phyloP scores from a whole-genome alignment of 1,140 invertebrate species.

The Drosophila chauvacae region DNA sequence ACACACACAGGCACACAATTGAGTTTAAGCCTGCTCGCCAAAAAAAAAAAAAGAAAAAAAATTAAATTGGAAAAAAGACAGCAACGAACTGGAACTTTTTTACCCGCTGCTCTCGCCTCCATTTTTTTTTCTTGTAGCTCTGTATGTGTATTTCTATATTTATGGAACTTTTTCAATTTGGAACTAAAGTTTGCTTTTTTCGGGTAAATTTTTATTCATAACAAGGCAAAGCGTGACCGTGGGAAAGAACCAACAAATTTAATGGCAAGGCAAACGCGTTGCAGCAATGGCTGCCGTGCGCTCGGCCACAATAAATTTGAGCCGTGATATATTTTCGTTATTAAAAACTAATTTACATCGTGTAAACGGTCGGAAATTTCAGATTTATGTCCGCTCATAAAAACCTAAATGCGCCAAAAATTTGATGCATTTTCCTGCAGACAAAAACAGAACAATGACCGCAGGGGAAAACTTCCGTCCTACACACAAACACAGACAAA shows the following conservation, averaged over 20 bases:
- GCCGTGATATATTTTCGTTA: slow-evolving; percentile 57
- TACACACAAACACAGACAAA: slow-evolving; percentile 11
- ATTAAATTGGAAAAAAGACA: slow-evolving; percentile 22
- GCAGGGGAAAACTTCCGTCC: slow-evolving; percentile 8
- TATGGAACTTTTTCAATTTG: slow-evolving; percentile 83
- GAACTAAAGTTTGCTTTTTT: slow-evolving; percentile 77
- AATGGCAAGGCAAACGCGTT: slow-evolving; percentile 38
- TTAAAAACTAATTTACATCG: slow-evolving; percentile 73
- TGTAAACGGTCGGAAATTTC: slow-evolving; percentile 53
- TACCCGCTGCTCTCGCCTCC: slow-evolving; percentile 31
- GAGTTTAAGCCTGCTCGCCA: slow-evolving; percentile 64
- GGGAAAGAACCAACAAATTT: slow-evolving; percentile 59
- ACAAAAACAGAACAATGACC: slow-evolving; percentile 32
- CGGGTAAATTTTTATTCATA: slow-evolving; percentile 77
- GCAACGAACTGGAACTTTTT: slow-evolving; percentile 68
- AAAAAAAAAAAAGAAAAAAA: slow-evolving; percentile 49
- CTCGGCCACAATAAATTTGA: slow-evolving; percentile 53
- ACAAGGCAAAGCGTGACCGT: slow-evolving; percentile 73
- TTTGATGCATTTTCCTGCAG: slow-evolving; percentile 24
- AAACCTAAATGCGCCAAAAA: slow-evolving; percentile 48
- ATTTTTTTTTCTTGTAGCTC: slow-evolving; percentile 1
- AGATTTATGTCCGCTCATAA: slow-evolving; percentile 50
- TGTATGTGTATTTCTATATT: slow-evolving; percentile 76
- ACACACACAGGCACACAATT: slow-evolving; percentile 43
- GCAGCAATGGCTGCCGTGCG: slow-evolving; percentile 29